Evolutionary conservation across 2,113 vertebrate genomes (phyloP).

Genomic region (Xyrauchen texanus): DNA sequence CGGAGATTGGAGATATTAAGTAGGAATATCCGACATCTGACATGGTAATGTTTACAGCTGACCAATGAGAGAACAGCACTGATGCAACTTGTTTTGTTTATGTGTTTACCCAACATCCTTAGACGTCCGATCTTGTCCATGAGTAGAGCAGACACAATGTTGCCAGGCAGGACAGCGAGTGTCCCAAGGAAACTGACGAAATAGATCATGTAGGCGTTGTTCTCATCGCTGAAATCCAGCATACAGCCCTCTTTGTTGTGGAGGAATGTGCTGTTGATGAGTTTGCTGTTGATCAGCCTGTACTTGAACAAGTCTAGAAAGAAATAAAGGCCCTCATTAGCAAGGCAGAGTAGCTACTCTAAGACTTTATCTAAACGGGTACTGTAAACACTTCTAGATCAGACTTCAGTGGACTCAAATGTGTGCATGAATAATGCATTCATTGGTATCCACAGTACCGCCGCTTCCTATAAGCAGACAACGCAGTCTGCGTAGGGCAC

Average conservation of each 20-base stretch:
- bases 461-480: no score
- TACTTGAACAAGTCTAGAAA: constrained; percentile 92
- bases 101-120: constrained; percentile 87
- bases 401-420: no score
- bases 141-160: constrained; percentile 94
- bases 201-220: constrained; percentile 98
- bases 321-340: not conserved
- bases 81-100: not conserved
- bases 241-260: constrained; percentile 97
- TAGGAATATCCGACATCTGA: no score
- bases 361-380: no score
- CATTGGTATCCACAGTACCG: no score
- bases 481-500: no score
- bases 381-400: no score
- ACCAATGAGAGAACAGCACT: not conserved
- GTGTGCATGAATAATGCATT: no score
- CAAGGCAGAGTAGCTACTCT: not conserved
- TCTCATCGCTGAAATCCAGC: constrained; percentile 91
- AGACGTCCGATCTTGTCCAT: constrained; percentile 98
- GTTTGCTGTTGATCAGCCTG: constrained; percentile 86
- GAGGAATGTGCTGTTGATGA: constrained; percentile 94
- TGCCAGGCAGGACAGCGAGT: constrained; percentile 91
- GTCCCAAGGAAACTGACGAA: constrained; percentile 97
- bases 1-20: no score
- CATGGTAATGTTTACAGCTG: no score